A percentile compares a stretch with the other conserved stretches of the same genome.
These are phyloP conservation scores for Papilio xuthus DNA, from an alignment of 1,140 invertebrate genomes.

Conservation along the genomic window DNA sequence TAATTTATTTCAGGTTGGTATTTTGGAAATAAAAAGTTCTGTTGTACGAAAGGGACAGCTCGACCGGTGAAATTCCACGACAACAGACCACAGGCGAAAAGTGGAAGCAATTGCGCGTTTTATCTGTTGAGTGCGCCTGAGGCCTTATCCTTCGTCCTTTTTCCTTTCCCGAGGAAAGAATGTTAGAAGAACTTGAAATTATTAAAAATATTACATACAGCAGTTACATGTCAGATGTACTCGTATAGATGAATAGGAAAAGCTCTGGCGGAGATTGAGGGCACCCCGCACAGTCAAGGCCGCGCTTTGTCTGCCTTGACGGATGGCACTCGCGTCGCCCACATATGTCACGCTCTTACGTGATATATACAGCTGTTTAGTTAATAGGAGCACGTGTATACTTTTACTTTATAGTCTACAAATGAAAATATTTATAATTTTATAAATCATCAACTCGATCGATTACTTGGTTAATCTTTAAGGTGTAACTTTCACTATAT, in stretches of 20 bases:
- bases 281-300: background rate
- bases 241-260: background rate
- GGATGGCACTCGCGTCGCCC: background rate
- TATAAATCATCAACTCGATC: background rate
- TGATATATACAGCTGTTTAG: background rate
- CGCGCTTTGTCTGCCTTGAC: conserved; percentile 9
- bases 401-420: background rate
- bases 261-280: conserved; percentile 1
- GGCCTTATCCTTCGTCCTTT: too few species aligned
- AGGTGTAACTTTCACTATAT: too few species aligned
- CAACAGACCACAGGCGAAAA: too few species aligned
- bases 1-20: background rate
- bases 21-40: too few species aligned
- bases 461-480: background rate
- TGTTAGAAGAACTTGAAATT: too few species aligned
- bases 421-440: background rate
- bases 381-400: background rate
- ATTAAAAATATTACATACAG: background rate
- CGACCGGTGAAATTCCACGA: too few species aligned
- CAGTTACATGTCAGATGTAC: background rate
- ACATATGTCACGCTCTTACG: background rate
- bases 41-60: too few species aligned
- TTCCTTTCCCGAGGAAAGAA: too few species aligned
- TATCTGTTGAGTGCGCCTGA: too few species aligned
- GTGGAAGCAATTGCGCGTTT: too few species aligned